Evolutionary conservation across 2,888 invertebrate species (phyloP), one percentile per base, ranked within the genome.

Genomic region (Harpagoxenus sublaevis): DNA sequence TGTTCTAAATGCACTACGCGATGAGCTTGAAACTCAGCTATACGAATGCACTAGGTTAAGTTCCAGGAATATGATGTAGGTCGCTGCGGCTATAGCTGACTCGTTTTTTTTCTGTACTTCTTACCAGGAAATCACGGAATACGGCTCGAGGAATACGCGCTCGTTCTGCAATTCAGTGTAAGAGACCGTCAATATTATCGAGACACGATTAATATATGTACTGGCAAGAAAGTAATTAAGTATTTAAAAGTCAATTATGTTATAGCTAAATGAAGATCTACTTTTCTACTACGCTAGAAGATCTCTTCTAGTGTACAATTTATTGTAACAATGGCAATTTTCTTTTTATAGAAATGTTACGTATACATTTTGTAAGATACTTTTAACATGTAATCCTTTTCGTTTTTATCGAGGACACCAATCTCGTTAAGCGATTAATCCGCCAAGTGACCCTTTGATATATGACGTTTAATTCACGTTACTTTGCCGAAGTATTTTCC

Each of bases 61-160:
- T 93, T 92, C 92, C 87, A 83, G 87, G 92, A 92, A 93, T 89
- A 89, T 91, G 88, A 92, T 91, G 90, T 91, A 89, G 91, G 90
- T 90, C 89, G 89, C 86, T 74, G 86, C 53, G 66, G 75, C 70
- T 87, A 86, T 85, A 89, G 85, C 65, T 77, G 65, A 71, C 79
- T 63, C 68, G 70, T 83, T 87, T 66, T 74, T 83, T 87, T 66
- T 74, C 77, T 87, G 35, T 83, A 87, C 60, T 51, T 86, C 66
- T 81, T 89, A 90, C 88, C 78, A 18, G 71, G 85, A 90, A 90
- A 90, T 88, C 84, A 62, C 63, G 63, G 60, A 75, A 84, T 71
- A 48, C 45, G 45, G 48, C 57, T 53, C 66, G 78, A 73, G 39
- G 66, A 82, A 62, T 84, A 63, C 23, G 6, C 57, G 48, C 79